These are phyloP conservation scores for Dunckerocampus dactyliophorus DNA, from an alignment of 2,113 vertebrate genomes.

Conservation along the genomic window DNA sequence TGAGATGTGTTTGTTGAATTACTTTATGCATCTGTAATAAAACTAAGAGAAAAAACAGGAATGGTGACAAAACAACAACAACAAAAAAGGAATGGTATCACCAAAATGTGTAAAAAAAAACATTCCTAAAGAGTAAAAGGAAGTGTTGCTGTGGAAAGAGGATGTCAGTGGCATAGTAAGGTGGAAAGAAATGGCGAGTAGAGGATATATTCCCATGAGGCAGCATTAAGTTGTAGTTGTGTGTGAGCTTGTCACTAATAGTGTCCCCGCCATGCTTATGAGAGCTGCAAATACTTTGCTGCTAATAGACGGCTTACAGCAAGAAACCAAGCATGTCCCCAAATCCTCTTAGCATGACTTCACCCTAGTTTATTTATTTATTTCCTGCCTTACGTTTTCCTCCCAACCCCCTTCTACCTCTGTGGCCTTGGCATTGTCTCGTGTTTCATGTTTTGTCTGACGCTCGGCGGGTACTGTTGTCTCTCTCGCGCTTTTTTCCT, in stretches of 20 bases:
- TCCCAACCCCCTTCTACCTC: slow-evolving; percentile 41
- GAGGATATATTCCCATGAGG: slow-evolving; percentile 61
- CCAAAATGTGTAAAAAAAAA: background rate
- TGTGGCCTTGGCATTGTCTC: slow-evolving; percentile 68
- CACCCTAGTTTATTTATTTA: slow-evolving; percentile 67
- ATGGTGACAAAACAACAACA: no score
- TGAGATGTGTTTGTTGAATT: no score
- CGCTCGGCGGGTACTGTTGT: slow-evolving; percentile 52
- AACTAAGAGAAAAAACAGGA: no score
- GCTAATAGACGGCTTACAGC: slow-evolving; percentile 80
- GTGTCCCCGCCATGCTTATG: slow-evolving; percentile 73
- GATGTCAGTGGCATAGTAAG: slow-evolving; percentile 16
- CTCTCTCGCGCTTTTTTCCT: slow-evolving; percentile 30
- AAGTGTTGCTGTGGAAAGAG: background rate
- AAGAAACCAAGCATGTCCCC: slow-evolving; percentile 77
- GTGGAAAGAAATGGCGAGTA: slow-evolving; percentile 35
- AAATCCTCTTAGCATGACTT: slow-evolving; percentile 74
- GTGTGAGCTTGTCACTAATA: slow-evolving; percentile 72
- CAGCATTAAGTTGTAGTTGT: slow-evolving; percentile 60
- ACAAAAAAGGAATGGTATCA: no score
- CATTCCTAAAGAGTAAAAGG: background rate
- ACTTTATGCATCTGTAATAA: no score
- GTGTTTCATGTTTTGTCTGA: slow-evolving; percentile 66
- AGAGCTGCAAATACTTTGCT: slow-evolving; percentile 75
- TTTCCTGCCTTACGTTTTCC: slow-evolving; percentile 54